These are phyloP conservation scores for Leucoraja ocellata DNA, from an alignment of 2,797 vertebrate species.

Conservation along the genomic window DNA sequence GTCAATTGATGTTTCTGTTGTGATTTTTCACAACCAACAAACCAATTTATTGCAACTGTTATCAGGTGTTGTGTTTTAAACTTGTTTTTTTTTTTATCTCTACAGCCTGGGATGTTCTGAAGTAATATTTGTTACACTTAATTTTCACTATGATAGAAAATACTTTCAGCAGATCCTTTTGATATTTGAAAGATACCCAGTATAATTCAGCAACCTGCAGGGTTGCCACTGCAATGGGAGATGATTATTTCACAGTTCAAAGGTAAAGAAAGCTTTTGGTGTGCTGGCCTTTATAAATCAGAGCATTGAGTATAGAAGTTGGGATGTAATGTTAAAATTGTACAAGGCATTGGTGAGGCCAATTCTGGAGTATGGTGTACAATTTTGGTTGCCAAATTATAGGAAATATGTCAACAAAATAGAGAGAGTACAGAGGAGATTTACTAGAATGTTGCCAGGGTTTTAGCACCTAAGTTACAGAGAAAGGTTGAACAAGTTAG, in stretches of 20 bases:
- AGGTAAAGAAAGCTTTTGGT: too few relatives aligned
- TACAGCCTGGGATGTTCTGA: not conserved
- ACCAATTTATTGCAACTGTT: not conserved
- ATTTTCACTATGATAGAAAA: not conserved
- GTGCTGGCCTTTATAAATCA: too few relatives aligned
- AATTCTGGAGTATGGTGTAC: too few relatives aligned
- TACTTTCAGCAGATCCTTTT: not conserved
- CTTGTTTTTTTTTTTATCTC: not conserved
- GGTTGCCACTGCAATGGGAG: not conserved
- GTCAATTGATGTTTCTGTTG: not conserved
- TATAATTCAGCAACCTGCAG: not conserved
- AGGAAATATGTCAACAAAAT: too few relatives aligned
- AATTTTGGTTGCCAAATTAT: too few relatives aligned
- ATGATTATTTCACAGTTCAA: not conserved
- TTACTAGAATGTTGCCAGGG: too few relatives aligned
- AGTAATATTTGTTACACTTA: not conserved
- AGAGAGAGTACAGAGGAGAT: too few relatives aligned
- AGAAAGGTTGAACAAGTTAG: too few relatives aligned
- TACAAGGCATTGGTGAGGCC: too few relatives aligned
- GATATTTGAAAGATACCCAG: not conserved
- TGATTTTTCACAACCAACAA: not conserved
- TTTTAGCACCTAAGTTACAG: too few relatives aligned
- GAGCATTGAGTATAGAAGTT: too few relatives aligned
- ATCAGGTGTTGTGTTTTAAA: not conserved
- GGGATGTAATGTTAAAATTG: too few relatives aligned